Base-by-base conservation (phyloP, 2,888 invertebrate species). In the Drosophila melanosoma region DNA sequence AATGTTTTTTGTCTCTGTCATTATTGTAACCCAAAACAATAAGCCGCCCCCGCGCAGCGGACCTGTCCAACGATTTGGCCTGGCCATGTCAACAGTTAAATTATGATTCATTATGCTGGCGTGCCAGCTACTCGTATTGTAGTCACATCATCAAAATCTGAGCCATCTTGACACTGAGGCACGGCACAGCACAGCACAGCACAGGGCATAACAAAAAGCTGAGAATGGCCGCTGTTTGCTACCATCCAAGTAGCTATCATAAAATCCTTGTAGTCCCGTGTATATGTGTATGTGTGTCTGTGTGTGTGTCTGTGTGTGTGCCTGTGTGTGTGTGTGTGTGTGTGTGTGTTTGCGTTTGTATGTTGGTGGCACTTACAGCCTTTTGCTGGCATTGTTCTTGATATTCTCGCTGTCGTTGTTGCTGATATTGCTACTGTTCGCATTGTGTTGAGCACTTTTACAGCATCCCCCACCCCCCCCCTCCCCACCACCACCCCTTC, bases 91-190 rank as follows among this genome's bases (percentile, higher is more conserved):
- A 82, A 81, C 81, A 82, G 80, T 81, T 56, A 79, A 81, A 82
- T 81, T 79, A 78, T 81, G 81, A 80, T 81, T 79, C 81, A 79
- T 81, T 82, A 82, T 76, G 76, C 73, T 48, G 62, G 72, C 81
- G 65, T 71, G 71, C 67, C 71, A 71, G 52, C 78, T 72, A 38
- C 56, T 38, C 38, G n/a, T n/a, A 81, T 80, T 78, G 78, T 78
- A 81, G 78, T 76, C 78, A 72, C 72, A 81, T 78, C 81, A 78
- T 78, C 78, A 81, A 78, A 78, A 76, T 78, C 77, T 76, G 68
- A 81, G 56, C 67, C 80, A 74, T 63, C 74, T 77, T 79, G 70
- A 79, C 79, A 58, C 66, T 63, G 64, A 45, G 42, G 51, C 51
- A 38, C 15, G 2, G 26, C 26, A 1, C 2, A 26, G 26, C 26